A percentile compares a stretch with the other conserved stretches of the same genome.
Evolutionary conservation across 2,888 invertebrate species (phyloP).

Genomic region (Tiphia femorata): DNA sequence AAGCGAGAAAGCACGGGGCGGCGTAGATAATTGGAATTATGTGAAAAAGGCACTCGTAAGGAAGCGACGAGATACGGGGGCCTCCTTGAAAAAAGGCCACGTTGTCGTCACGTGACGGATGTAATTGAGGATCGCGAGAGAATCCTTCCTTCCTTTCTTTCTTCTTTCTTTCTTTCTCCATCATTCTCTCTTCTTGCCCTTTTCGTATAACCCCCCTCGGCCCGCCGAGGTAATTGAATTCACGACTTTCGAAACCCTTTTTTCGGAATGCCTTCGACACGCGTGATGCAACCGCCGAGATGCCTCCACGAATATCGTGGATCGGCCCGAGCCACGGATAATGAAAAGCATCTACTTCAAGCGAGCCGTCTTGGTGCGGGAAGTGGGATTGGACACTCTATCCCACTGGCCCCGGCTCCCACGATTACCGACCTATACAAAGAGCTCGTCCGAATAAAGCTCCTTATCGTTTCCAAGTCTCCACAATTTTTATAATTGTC

Average conservation of each 20-base stretch:
- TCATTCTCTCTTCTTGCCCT: too few species aligned
- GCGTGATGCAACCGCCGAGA: slow-evolving; percentile 19
- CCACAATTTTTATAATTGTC: too few species aligned
- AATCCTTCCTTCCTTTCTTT: slow-evolving; percentile 4
- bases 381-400: too few species aligned
- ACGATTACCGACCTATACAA: too few species aligned
- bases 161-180: too few species aligned
- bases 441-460: too few species aligned
- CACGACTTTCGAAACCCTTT: slow-evolving; percentile 42
- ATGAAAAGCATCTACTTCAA: slow-evolving; percentile 24
- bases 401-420: too few species aligned
- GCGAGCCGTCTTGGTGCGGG: too few species aligned
- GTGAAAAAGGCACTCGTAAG: slow-evolving; percentile 53
- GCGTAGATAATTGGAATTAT: slow-evolving; percentile 66
- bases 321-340: too few species aligned
- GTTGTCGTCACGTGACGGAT: slow-evolving; percentile 60
- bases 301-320: too few species aligned
- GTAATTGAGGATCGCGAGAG: slow-evolving; percentile 57
- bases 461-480: too few species aligned
- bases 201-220: too few species aligned
- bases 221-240: slow-evolving; percentile 59
- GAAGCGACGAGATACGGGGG: slow-evolving; percentile 31
- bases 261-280: slow-evolving; percentile 7
- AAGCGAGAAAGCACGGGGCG: slow-evolving; percentile 33
- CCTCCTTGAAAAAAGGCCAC: slow-evolving; percentile 33